Conservation (phyloP, 2,797 vertebrate species). For the Odontamblyopus lacepedii region DNA sequence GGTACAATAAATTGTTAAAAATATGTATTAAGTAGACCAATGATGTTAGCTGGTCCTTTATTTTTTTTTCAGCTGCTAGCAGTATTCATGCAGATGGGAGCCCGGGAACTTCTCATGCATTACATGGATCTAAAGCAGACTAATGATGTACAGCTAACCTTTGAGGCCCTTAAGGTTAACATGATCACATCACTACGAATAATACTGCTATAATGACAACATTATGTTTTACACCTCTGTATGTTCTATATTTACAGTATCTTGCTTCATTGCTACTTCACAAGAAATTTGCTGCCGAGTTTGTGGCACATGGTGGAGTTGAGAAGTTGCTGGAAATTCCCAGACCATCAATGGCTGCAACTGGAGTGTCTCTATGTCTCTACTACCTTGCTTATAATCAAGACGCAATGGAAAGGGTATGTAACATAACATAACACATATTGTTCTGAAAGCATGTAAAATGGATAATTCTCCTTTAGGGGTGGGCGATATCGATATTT, state of each 20-base stretch:
- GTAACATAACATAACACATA: background rate
- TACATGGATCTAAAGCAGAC: slow-evolving; percentile 97
- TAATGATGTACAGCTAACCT: slow-evolving; percentile 95
- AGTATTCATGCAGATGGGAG: slow-evolving; percentile 98
- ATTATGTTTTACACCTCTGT: background rate
- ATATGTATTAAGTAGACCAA: background rate
- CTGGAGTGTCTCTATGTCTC: slow-evolving; percentile 97
- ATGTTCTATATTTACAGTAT: slow-evolving; percentile 76
- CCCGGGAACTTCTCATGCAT: slow-evolving; percentile 95
- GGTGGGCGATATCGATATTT: too few species aligned
- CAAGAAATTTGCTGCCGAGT: slow-evolving; percentile 99
- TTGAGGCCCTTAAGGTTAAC: slow-evolving; percentile 95
- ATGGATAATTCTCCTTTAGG: background rate
- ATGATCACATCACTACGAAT: too few species aligned
- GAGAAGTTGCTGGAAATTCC: slow-evolving; percentile 97
- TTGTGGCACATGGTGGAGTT: slow-evolving; percentile 97
- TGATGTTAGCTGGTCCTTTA: background rate
- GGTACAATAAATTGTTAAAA: background rate
- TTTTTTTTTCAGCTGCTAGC: slow-evolving; percentile 84
- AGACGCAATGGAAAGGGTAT: slow-evolving; percentile 98
- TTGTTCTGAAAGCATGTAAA: background rate
- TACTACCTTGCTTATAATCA: slow-evolving; percentile 99
- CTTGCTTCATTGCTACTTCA: slow-evolving; percentile 95
- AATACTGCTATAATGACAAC: background rate
- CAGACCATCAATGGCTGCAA: slow-evolving; percentile 97